Conservation (phyloP, 30 jellyfish, hydroid and myxozoan species). For the Hydra vulgaris region DNA sequence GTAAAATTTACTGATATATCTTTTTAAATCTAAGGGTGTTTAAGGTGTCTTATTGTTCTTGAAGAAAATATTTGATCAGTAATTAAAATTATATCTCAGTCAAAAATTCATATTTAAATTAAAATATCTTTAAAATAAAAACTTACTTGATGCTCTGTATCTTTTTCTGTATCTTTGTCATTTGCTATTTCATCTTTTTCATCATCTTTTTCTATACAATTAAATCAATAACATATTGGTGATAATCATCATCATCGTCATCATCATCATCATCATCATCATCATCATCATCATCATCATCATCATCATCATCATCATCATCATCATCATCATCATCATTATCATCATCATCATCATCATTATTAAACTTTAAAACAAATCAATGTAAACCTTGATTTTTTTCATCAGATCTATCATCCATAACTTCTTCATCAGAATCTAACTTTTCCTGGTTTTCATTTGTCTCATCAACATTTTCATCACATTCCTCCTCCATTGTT, state of each 20-base stretch:
- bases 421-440: background rate
- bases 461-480: background rate
- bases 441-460: too few relatives aligned
- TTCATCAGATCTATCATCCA: background rate
- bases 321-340: constrained; percentile 14
- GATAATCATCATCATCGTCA: too few relatives aligned
- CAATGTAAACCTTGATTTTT: background rate
- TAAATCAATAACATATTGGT: background rate
- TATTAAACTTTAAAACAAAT: constrained; percentile 1
- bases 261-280: background rate
- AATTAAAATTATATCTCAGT: too few relatives aligned
- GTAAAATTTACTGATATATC: too few relatives aligned
- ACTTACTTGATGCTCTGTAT: too few relatives aligned
- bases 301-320: constrained; percentile 14
- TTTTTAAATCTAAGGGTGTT: too few relatives aligned
- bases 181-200: constrained; percentile 15
- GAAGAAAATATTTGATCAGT: too few relatives aligned
- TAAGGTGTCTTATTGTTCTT: too few relatives aligned
- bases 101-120: too few relatives aligned
- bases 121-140: too few relatives aligned
- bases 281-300: constrained; percentile 15
- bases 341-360: constrained; percentile 5
- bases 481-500: background rate
- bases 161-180: constrained; percentile 11
- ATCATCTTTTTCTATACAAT: background rate